Base-by-base conservation (phyloP, 2,797 vertebrate genomes). In the Bovichtus diacanthus region DNA sequence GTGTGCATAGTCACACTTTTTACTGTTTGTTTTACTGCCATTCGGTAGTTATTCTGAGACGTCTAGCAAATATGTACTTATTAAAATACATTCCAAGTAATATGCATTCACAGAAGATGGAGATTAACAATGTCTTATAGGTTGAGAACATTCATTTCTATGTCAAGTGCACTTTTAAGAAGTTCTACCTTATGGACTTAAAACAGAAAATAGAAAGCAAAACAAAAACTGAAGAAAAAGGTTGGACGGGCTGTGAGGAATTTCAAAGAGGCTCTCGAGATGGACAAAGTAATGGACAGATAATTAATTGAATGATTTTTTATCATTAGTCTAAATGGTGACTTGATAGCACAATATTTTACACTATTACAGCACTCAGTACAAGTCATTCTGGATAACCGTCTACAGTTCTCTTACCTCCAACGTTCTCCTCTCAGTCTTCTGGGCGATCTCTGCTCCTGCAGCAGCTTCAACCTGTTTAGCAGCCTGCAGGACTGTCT, bases 381-480 rank as follows among this genome's bases (percentile, higher is more conserved):
- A 13, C 11, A 18, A 36, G 54, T 47, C 10, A 9, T 38, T 38
- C 4, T 51, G 36, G 39, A 43, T 54, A 6, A 23, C 29, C 6
- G 3, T 29, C 15, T 2, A 3, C 0, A 29, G 0, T 7, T 38
- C 12, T 63, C 63, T 80, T 36, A 93, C 93, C 90, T 90, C 70
- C 23, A 10, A 0, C 46, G 9, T 25, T 16, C 19, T 94, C 71
- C 49, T 88, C 80, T 95, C 88, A 0, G 56, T 50, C 74, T 75
- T 70, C 82, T 92, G 72, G 18, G 56, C 36, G 23, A 94, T 71
- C 78, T 91, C 78, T 1, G 68, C 76, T 10, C 59, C 81, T 0
- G 89, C 88, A 0, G 88, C 13, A 0, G 47, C 77, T 6, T 91
- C 63, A 0, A 73, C 10, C 23, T 90, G 68, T 2, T 70, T 72